Conservation (phyloP, 92 coral and sea anemone genomes). For the Palythoa grandis region DNA sequence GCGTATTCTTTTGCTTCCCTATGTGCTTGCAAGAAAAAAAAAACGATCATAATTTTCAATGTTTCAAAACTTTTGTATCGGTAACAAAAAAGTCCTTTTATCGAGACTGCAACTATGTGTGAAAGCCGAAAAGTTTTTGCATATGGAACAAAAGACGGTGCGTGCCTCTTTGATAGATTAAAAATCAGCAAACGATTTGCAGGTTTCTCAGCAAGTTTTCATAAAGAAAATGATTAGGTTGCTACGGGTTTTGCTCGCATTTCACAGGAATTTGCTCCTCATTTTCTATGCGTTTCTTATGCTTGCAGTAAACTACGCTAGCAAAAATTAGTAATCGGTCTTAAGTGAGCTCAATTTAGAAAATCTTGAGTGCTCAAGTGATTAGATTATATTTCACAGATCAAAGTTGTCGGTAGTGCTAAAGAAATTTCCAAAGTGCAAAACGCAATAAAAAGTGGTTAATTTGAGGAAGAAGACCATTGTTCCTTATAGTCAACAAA, state of each 20-base stretch:
- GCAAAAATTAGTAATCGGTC: slow-evolving; percentile 43
- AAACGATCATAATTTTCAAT: not conserved
- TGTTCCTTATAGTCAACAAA: slow-evolving; percentile 32
- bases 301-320: not conserved
- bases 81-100: not conserved
- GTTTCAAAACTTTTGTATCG: slow-evolving; percentile 19
- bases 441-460: slow-evolving; percentile 46
- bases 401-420: slow-evolving; percentile 34
- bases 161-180: not conserved
- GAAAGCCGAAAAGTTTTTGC: slow-evolving; percentile 11
- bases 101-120: slow-evolving; percentile 19
- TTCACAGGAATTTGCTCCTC: slow-evolving; percentile 12
- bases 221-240: not conserved
- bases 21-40: not conserved
- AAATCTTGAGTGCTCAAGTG: slow-evolving; percentile 49
- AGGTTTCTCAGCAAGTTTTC: not conserved
- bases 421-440: slow-evolving; percentile 38
- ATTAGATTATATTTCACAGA: slow-evolving; percentile 43
- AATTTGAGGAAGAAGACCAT: slow-evolving; percentile 26
- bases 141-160: not conserved
- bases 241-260: slow-evolving; percentile 20
- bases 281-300: not conserved
- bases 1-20: not conserved
- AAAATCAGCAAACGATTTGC: not conserved
- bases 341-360: slow-evolving; percentile 40